Conservation (phyloP, 1,140 invertebrate species). For the Lepidurus couesii region DNA sequence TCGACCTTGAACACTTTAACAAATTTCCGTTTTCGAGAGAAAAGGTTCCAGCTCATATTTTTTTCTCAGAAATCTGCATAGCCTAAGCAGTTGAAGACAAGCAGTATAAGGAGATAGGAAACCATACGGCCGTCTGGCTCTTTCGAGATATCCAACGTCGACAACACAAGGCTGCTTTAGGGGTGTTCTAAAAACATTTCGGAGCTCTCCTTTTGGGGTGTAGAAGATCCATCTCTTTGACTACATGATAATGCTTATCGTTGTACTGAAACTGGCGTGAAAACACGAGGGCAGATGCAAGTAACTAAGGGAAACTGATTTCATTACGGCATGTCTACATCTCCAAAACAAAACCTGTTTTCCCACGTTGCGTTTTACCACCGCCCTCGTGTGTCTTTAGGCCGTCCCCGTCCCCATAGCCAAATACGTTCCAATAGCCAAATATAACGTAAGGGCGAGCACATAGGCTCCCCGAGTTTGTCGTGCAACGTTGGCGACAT, state of each 20-base stretch:
- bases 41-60: background rate
- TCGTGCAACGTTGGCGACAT: too few species aligned
- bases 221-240: background rate
- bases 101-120: background rate
- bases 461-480: too few species aligned
- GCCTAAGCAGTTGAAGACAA: background rate
- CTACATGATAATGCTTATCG: slow-evolving; percentile 11
- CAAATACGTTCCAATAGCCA: too few species aligned
- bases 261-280: background rate
- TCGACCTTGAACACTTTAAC: background rate
- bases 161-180: background rate
- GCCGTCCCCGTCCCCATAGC: too few species aligned
- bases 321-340: too few species aligned
- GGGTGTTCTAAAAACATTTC: slow-evolving; percentile 4
- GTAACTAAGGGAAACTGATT: too few species aligned
- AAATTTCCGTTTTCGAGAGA: background rate
- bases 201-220: background rate
- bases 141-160: background rate
- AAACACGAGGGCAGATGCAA: background rate
- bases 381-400: too few species aligned
- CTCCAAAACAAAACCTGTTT: too few species aligned
- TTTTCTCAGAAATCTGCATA: background rate
- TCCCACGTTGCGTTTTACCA: too few species aligned
- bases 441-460: too few species aligned
- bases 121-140: slow-evolving; percentile 20